Evolutionary conservation across 2,797 vertebrate genomes (phyloP).

Genomic region (Enteromius trimaculatus): DNA sequence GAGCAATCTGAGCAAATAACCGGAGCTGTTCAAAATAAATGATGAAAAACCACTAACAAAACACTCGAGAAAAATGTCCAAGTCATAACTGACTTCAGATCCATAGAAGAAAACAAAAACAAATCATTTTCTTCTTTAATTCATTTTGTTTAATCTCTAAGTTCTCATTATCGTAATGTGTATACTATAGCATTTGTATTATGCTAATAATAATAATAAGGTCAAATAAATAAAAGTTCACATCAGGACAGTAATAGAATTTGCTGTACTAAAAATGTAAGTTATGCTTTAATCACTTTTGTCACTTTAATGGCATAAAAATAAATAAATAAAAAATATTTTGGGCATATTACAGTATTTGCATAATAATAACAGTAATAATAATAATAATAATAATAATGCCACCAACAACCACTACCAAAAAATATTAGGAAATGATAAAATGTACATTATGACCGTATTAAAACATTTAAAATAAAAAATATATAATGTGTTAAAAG

Average conservation of each 20-base stretch:
- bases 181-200: not conserved
- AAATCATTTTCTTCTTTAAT: not conserved
- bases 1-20: not conserved
- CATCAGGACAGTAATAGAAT: not conserved
- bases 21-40: not conserved
- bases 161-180: not conserved
- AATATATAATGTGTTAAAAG: no score
- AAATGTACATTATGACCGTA: not conserved
- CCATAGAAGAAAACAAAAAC: not conserved
- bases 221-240: not conserved
- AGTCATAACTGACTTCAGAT: not conserved
- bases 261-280: not conserved
- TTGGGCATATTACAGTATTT: not conserved
- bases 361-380: not conserved
- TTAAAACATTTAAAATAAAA: not conserved
- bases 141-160: not conserved
- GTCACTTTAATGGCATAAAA: not conserved
- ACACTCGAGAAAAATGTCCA: not conserved
- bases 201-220: not conserved
- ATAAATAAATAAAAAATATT: no score
- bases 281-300: not conserved
- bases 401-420: no score
- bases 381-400: no score
- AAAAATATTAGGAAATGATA: not conserved
- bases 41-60: not conserved